A percentile compares a stretch with the other conserved stretches of the same genome.
Evolutionary conservation across 2,888 invertebrate species (phyloP).

Genomic region (Clivina fossor): DNA sequence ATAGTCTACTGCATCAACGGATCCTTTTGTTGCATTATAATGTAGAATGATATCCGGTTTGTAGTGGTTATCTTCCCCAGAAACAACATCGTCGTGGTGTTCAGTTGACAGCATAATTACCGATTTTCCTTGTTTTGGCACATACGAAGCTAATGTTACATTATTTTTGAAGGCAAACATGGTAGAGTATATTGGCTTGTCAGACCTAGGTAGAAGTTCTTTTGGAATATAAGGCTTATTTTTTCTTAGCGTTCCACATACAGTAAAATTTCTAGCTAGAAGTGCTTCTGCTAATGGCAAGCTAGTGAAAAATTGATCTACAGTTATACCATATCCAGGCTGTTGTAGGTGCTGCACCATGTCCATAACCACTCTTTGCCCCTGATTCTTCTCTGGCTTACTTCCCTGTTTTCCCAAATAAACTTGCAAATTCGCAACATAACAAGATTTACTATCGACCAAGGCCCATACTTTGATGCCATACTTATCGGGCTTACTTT

Average conservation of each 20-base stretch:
- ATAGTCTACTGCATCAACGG: slow-evolving; percentile 38
- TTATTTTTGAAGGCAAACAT: slow-evolving; percentile 37
- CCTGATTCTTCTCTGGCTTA: slow-evolving; percentile 26
- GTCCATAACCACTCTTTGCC: slow-evolving; percentile 23
- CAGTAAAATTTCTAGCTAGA: slow-evolving; percentile 18
- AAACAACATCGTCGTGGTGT: slow-evolving; percentile 33
- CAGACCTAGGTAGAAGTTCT: slow-evolving; percentile 29
- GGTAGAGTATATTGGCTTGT: slow-evolving; percentile 29
- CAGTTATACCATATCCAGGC: slow-evolving; percentile 21
- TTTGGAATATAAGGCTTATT: slow-evolving; percentile 35
- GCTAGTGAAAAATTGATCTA: slow-evolving; percentile 32
- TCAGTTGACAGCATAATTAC: slow-evolving; percentile 34
- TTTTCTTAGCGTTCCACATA: slow-evolving; percentile 34
- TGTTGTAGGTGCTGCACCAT: slow-evolving; percentile 15
- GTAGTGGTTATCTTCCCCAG: slow-evolving; percentile 33
- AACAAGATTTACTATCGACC: slow-evolving; percentile 25
- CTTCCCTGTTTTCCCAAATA: slow-evolving; percentile 9
- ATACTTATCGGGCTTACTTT: slow-evolving; percentile 35
- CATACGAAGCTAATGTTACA: too few species aligned
- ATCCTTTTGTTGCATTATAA: slow-evolving; percentile 40
- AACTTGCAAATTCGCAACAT: slow-evolving; percentile 15
- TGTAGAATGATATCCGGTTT: slow-evolving; percentile 39
- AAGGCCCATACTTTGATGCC: slow-evolving; percentile 34
- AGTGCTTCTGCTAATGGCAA: slow-evolving; percentile 28
- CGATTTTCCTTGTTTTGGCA: slow-evolving; percentile 29